A percentile compares a stretch with the other conserved stretches of the same genome.
These are phyloP conservation scores for Brachypalpus laphriformis DNA, from an alignment of 2,888 invertebrate species.

Conservation along the genomic window DNA sequence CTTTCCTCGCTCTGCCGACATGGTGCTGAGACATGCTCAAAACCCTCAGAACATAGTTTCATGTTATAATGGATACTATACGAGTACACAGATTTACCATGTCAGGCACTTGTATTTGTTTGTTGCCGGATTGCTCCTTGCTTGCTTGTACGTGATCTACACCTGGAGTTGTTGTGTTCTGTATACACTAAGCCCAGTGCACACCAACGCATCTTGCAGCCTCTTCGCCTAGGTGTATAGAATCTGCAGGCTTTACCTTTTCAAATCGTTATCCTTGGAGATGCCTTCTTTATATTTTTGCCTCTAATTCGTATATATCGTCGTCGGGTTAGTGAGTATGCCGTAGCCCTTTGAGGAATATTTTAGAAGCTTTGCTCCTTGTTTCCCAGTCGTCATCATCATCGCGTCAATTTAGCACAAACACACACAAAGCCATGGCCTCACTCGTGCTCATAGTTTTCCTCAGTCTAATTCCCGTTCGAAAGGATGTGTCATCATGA, in stretches of 20 bases:
- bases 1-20: not conserved
- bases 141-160: conserved; percentile 39
- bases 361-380: conserved; percentile 31
- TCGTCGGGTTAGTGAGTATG: not conserved
- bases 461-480: conserved; percentile 59
- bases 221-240: conserved; percentile 4
- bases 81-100: conserved; percentile 66
- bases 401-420: conserved; percentile 21
- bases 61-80: conserved; percentile 53
- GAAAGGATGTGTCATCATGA: conserved; percentile 73
- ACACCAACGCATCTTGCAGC: conserved; percentile 34
- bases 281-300: conserved; percentile 24
- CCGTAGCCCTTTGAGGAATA: not conserved
- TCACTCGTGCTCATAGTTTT: conserved; percentile 46
- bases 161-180: conserved; percentile 41
- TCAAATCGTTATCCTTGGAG: conserved; percentile 57
- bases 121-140: conserved; percentile 45
- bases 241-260: conserved; percentile 49
- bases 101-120: conserved; percentile 63
- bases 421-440: not conserved
- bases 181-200: conserved; percentile 23
- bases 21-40: conserved; percentile 24
- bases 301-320: conserved; percentile 47
- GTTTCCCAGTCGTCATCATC: not conserved
- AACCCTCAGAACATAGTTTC: conserved; percentile 52